Evolutionary conservation across 2,888 invertebrate genomes (phyloP), one percentile per base, ranked within the genome.

Genomic region (Sphaerophoria taeniata): DNA sequence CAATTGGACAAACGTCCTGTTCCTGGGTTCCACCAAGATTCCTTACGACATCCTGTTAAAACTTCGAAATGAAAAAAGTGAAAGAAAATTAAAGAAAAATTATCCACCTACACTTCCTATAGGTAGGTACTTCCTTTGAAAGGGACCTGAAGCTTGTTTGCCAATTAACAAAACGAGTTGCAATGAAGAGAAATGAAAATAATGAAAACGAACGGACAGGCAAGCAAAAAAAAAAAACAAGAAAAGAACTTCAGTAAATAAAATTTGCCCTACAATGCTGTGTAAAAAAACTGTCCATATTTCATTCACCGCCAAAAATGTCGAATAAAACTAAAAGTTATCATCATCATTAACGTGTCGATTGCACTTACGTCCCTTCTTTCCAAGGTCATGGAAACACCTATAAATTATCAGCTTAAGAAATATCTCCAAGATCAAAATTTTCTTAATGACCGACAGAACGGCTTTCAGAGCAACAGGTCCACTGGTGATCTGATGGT

Each of bases 111-210:
- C 65, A 65, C 56, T 70, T 58, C 70, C 70, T 58, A 12, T 56
- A 47, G n/a, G n/a, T 24, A 24, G 24, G 31, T 36, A 49, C 49
- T 33, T 56, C 58, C 71, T 56, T 43, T 11, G n/a, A 24, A 2
- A 24, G 36, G 43, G 39, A 9, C 9, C 55, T 56, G 31, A 47
- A 69, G 69, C 72, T 72, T 78, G 78, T 72, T 72, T 69, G 65
- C 73, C 79, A 79, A 79, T 79, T 79, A 79, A 79, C 53, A 58
- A 61, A 73, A 70, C 74, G 63, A 70, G 58, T 61, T 61, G 61
- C 51, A 77, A 61, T 55, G 16, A 53, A 53, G 58, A 47, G 61
- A 63, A 43, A 69, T 53, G 61, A 51, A 51, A 43, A 33, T 36
- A 33, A 53, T 60, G 53, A 65, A 65, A 24, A 49, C 34, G 51